Conservation (phyloP, 2,113 vertebrate genomes). For the Chaetops frenatus region DNA sequence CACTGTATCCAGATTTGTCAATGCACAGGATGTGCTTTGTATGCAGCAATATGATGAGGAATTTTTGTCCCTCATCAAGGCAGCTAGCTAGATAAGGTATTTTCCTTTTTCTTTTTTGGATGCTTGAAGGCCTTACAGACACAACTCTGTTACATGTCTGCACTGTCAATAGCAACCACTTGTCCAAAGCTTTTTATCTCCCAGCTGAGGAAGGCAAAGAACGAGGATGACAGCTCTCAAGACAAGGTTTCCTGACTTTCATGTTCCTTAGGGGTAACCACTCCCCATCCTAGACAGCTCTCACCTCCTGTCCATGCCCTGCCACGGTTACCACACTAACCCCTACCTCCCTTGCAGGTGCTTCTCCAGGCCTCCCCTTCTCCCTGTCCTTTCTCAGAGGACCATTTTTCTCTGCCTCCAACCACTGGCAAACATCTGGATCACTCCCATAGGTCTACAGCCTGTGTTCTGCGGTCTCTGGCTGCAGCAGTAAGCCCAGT, state of each 20-base stretch:
- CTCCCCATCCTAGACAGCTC: background rate
- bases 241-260: background rate
- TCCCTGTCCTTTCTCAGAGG: background rate
- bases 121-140: background rate
- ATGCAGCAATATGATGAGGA: background rate
- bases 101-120: background rate
- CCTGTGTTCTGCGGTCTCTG: background rate
- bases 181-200: background rate
- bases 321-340: background rate
- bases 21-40: background rate
- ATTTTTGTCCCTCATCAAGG: background rate
- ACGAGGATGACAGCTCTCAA: background rate
- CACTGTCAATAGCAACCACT: background rate
- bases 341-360: background rate
- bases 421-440: background rate
- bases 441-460: rapidly evolving
- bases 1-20: background rate
- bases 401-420: background rate
- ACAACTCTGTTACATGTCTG: background rate
- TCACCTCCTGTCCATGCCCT: rapidly evolving
- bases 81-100: background rate
- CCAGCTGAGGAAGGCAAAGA: background rate
- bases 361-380: background rate
- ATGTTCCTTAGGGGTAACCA: background rate
- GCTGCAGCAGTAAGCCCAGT: background rate